phyloP scores from a whole-genome alignment of 2,797 vertebrate species.

The Calcarius lapponicus region DNA sequence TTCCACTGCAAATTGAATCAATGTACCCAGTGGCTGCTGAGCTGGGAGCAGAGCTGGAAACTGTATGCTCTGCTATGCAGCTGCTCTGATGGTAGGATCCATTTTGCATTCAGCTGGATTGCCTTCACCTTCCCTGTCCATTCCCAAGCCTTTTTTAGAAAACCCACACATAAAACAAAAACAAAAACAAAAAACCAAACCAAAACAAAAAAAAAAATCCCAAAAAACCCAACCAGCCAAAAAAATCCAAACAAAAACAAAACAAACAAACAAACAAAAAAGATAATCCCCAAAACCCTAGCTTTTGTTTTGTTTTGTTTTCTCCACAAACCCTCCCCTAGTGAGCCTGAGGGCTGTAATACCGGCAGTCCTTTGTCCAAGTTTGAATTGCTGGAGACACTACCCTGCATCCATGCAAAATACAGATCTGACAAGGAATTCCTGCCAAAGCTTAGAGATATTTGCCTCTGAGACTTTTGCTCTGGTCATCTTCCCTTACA shows the following conservation, averaged over 20 bases:
- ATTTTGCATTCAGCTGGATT: not conserved
- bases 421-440: not conserved
- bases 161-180: not conserved
- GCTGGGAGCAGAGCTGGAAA: not conserved
- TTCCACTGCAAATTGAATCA: conserved; percentile 59
- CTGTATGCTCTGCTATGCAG: not conserved
- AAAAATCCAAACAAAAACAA: not conserved
- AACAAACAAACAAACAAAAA: not conserved
- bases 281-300: not conserved
- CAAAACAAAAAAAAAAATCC: no score
- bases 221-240: not conserved
- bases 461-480: not conserved
- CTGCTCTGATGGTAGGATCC: not conserved
- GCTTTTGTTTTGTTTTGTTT: not conserved
- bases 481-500: not conserved
- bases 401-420: not conserved
- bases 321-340: not conserved
- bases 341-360: not conserved
- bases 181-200: no score
- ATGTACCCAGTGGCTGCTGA: conserved; percentile 7
- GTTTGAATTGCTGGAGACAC: not conserved
- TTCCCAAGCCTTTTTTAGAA: not conserved
- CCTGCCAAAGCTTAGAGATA: not conserved
- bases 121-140: not conserved
- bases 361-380: not conserved